Evolutionary conservation across 53 echinoderm and acorn worm genomes (phyloP).

Genomic region (Luidia sarsii): DNA sequence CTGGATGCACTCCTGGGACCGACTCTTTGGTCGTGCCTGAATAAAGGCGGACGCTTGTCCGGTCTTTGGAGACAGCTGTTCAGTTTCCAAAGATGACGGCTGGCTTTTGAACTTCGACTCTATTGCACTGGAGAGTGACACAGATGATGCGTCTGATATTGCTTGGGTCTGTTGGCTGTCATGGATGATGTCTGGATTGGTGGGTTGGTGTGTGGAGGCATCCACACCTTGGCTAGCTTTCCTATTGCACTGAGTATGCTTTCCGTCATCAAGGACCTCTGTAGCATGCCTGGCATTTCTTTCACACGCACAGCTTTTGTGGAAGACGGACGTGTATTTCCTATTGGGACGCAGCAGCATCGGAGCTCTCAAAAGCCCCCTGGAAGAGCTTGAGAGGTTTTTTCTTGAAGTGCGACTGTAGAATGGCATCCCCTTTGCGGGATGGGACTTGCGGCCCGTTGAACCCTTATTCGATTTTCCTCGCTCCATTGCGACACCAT

Average conservation of each 20-base stretch:
- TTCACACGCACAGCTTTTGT: not conserved
- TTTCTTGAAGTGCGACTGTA: not conserved
- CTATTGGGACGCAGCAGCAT: constrained; percentile 26
- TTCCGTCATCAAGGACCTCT: not conserved
- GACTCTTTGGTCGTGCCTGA: too few species aligned
- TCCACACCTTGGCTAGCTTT: too few species aligned
- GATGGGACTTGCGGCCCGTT: too few species aligned
- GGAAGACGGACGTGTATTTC: not conserved
- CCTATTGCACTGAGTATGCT: constrained; percentile 6
- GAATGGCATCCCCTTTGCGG: too few species aligned
- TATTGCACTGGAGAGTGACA: not conserved
- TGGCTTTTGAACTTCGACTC: not conserved
- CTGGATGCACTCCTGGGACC: not conserved
- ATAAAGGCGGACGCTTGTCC: too few species aligned
- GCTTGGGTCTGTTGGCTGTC: too few species aligned
- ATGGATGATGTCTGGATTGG: too few species aligned
- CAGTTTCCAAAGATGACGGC: not conserved
- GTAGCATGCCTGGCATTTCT: too few species aligned
- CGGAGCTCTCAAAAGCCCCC: not conserved
- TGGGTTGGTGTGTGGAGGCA: too few species aligned
- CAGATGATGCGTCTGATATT: too few species aligned
- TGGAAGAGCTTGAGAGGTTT: not conserved
- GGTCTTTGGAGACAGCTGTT: not conserved
- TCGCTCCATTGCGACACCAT: too few species aligned
- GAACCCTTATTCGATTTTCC: too few species aligned